These are phyloP conservation scores for Catonia carolina DNA, from an alignment of 2,888 invertebrate genomes.

Conservation along the genomic window DNA sequence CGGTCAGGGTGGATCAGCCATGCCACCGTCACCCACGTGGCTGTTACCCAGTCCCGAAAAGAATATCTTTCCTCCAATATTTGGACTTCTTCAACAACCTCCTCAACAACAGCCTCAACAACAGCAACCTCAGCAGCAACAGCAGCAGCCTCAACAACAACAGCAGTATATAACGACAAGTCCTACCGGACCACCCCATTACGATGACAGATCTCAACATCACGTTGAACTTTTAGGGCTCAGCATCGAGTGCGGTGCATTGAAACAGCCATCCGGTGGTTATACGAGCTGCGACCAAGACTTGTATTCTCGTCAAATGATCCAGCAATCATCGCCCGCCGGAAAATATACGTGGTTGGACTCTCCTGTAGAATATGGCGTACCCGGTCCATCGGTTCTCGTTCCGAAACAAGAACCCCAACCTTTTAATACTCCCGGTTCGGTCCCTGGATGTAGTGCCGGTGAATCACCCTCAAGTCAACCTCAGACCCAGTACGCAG, in stretches of 20 bases:
- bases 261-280: slow-evolving; percentile 59
- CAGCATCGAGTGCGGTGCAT: slow-evolving; percentile 52
- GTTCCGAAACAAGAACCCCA: slow-evolving; percentile 66
- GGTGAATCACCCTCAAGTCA: slow-evolving; percentile 27
- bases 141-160: slow-evolving; percentile 45
- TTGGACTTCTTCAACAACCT: slow-evolving; percentile 56
- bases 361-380: slow-evolving; percentile 48
- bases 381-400: slow-evolving; percentile 54
- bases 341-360: slow-evolving; percentile 65
- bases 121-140: slow-evolving; percentile 39
- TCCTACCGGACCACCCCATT: slow-evolving; percentile 51
- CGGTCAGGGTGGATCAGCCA: slow-evolving; percentile 43
- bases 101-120: slow-evolving; percentile 44
- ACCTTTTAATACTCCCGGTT: slow-evolving; percentile 38
- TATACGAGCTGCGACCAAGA: slow-evolving; percentile 45
- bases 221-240: slow-evolving; percentile 52
- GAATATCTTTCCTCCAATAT: slow-evolving; percentile 56
- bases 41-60: slow-evolving; percentile 63
- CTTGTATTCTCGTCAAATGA: slow-evolving; percentile 44
- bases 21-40: slow-evolving; percentile 54
- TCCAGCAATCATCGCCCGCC: slow-evolving; percentile 37
- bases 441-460: slow-evolving; percentile 37
- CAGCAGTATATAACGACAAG: slow-evolving; percentile 43
- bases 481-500: slow-evolving; percentile 42
- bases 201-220: slow-evolving; percentile 59